Evolutionary conservation across 1,140 invertebrate genomes (phyloP).

Genomic region (Diprion similis): DNA sequence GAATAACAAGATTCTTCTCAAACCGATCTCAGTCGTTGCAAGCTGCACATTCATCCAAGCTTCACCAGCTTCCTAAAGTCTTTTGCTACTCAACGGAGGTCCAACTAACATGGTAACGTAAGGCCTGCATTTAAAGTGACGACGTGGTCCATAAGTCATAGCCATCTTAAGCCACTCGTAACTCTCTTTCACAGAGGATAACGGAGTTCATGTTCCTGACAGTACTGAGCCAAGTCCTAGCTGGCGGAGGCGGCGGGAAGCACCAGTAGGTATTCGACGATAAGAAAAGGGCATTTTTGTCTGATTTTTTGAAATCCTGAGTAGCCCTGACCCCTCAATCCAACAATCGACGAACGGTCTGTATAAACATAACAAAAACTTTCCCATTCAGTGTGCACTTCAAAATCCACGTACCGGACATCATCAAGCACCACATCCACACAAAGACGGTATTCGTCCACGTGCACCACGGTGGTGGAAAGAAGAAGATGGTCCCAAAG

Average conservation of each 20-base stretch:
- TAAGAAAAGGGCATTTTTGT: too few species aligned
- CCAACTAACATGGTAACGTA: neutral
- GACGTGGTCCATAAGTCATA: too few species aligned
- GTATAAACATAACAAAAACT: neutral
- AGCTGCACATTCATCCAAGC: neutral
- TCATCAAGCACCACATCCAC: conserved; percentile 65
- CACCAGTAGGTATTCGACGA: conserved; percentile 21
- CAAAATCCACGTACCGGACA: conserved; percentile 65
- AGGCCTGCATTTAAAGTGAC: too few species aligned
- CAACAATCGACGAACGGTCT: too few species aligned
- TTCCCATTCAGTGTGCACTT: conserved; percentile 62
- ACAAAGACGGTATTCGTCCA: conserved; percentile 66
- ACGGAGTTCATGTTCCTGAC: neutral
- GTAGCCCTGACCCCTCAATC: too few species aligned
- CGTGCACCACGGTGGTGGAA: conserved; percentile 43
- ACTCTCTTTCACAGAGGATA: neutral
- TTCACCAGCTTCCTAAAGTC: too few species aligned
- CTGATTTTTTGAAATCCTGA: too few species aligned
- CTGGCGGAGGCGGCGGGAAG: conserved; percentile 11
- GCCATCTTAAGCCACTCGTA: neutral
- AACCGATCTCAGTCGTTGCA: conserved; percentile 18
- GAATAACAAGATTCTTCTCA: conserved; percentile 28
- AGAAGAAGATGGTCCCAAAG: conserved; percentile 28
- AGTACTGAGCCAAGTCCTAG: neutral
- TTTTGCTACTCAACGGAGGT: too few species aligned